Base-by-base conservation (phyloP, 1,140 invertebrate genomes). In the Theocolax elegans region DNA sequence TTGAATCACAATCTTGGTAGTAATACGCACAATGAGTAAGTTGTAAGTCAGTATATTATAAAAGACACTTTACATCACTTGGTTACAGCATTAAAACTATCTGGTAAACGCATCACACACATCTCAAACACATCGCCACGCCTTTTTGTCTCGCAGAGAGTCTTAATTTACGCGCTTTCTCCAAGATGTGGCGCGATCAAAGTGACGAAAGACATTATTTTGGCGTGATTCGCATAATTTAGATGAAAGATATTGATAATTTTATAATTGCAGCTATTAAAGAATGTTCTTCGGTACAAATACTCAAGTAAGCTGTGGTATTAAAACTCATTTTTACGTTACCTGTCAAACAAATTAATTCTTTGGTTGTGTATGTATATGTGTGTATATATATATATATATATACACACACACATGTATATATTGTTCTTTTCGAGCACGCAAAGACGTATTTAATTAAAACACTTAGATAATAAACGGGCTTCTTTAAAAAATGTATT, bases 151-250 rank as follows among this genome's bases (percentile, higher is more conserved):
- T 21, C 12, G 8, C 25, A 12, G 48, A 25, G 19, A 10, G 19
- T 51, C 48, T 21, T 51, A 25, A 51, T 51, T 27, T 51, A 51
- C 48, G 21, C 48, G 48, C 48, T 51, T 51, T 51, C 48, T 51
- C 48, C 48, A 10, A 12, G 40, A 12, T 15, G 12, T 42, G 9
- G 48, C 17, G 48, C 48, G 48, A 49, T 49, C 40, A 21, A 9
- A 21, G 12, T 51, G 48, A 51, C 23, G 48, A 51, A 51, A 51
- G 48, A 23, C 48, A 51, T 13, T 23, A 15, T 51, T 51, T 51
- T 51, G 25, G 23, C 48, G 19, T 21, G 48, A 51, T 23, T 51
- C 8, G 23, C 21, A 13, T 15, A 51, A 51, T 51, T 51, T 25
- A 51, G 48, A 51, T 51, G 48, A 27, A 51, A 51, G 48, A 3